Percentiles rank a stretch among this genome's conserved stretches.
phyloP scores from a whole-genome alignment of 2,113 vertebrate species.

The Danio rerio region GRCz12tu NC_133191.1:36124001-36124500 shows the following conservation, averaged over 20 bases:
- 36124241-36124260: not conserved
- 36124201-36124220: conserved; percentile 9
- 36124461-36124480: not conserved
- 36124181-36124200: conserved; percentile 17
- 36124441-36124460: conserved; percentile 6
- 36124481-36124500: not conserved
- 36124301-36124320: not conserved
- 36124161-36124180: conserved; percentile 38
- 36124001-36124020: too few relatives aligned
- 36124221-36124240: not conserved
- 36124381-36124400: not conserved
- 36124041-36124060: not conserved
- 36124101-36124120: conserved; percentile 21
- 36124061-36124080: conserved; percentile 5
- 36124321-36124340: not conserved
- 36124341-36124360: not conserved
- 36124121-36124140: conserved; percentile 24
- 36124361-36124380: conserved; percentile 4
- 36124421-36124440: not conserved
- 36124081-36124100: not conserved
- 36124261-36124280: not conserved
- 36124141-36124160: conserved; percentile 7
- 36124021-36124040: not conserved
- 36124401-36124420: not conserved
- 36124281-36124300: not conserved